Percentiles rank a stretch among this genome's conserved stretches.
These are phyloP conservation scores for Hemiscyllium ocellatum DNA, from an alignment of 2,113 vertebrate genomes.

Conservation along the genomic window DNA sequence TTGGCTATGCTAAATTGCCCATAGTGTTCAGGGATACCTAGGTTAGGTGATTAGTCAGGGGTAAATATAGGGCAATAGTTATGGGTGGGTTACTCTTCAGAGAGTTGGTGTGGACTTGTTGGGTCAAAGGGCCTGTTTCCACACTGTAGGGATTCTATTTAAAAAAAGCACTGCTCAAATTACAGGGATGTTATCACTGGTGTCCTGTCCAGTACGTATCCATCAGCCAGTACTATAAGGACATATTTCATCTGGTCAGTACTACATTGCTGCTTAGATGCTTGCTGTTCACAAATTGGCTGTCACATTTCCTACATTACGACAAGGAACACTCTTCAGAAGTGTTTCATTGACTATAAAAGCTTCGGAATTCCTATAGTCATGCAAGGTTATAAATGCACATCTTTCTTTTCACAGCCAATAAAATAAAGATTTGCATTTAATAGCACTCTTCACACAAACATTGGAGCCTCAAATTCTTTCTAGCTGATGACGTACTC, in stretches of 20 bases:
- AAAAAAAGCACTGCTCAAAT: background rate
- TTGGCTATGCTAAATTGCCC: too few relatives aligned
- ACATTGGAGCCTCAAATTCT: background rate
- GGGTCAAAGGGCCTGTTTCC: too few relatives aligned
- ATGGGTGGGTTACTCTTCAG: too few relatives aligned
- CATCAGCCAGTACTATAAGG: too few relatives aligned
- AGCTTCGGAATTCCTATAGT: background rate
- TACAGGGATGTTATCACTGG: background rate
- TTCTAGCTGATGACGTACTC: background rate
- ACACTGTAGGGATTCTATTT: too few relatives aligned
- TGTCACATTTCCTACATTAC: background rate
- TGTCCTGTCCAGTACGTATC: background rate
- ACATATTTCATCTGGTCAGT: background rate
- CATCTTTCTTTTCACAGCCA: background rate
- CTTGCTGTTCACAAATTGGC: background rate
- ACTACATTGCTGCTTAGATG: background rate
- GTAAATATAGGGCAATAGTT: too few relatives aligned
- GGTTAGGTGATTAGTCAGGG: too few relatives aligned
- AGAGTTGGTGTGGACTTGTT: too few relatives aligned
- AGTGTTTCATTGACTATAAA: background rate
- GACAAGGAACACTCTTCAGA: background rate
- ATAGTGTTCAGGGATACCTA: too few relatives aligned
- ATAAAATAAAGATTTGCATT: background rate
- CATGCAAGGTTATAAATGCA: background rate
- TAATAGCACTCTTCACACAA: background rate